Evolutionary conservation across 2,113 vertebrate species (phyloP).

Genomic region (Saccopteryx leptura): DNA sequence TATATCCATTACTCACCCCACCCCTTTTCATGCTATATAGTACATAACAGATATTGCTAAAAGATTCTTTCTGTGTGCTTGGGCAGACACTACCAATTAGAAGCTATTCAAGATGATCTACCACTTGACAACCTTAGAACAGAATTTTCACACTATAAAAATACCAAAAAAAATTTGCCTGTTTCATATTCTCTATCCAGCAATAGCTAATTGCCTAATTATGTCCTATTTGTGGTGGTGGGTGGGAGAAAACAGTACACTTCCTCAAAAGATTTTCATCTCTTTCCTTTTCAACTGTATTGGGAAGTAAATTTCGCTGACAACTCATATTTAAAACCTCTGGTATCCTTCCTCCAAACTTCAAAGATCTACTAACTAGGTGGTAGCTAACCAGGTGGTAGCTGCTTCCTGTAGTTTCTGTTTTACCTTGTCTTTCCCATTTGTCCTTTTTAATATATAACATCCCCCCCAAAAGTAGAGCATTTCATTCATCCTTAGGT

Average conservation of each 20-base stretch:
- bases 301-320: background rate
- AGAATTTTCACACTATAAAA: conserved; percentile 55
- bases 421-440: background rate
- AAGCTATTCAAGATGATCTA: conserved; percentile 25
- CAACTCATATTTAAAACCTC: conserved; percentile 1
- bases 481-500: background rate
- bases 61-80: background rate
- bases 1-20: background rate
- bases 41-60: background rate
- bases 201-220: background rate
- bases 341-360: background rate
- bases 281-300: background rate
- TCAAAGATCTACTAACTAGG: background rate
- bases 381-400: background rate
- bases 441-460: conserved; percentile 2
- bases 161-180: background rate
- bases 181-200: conserved; percentile 17
- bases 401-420: background rate
- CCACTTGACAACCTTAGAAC: background rate
- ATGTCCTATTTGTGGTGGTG: background rate
- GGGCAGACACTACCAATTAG: background rate
- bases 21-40: background rate
- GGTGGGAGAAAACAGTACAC: background rate
- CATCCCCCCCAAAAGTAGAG: background rate
- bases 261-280: conserved; percentile 20